Evolutionary conservation across 2,797 vertebrate species (phyloP).

Genomic region (Etheostoma perlongum): DNA sequence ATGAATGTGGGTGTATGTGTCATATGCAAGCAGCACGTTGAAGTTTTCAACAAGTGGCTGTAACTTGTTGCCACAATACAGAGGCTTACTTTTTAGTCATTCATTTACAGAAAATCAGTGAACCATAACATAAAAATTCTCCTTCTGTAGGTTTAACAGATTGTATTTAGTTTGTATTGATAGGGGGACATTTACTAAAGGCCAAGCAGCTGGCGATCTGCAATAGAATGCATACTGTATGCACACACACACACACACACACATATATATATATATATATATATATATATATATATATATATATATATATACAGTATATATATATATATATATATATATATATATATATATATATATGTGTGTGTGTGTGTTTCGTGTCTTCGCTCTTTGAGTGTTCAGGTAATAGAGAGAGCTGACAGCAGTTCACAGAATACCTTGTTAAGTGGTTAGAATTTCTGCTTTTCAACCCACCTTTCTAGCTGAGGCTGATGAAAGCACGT

Average conservation of each 20-base stretch:
- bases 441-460: conserved; percentile 32
- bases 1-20: too few relatives aligned
- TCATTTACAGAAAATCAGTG: too few relatives aligned
- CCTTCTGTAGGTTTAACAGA: not conserved
- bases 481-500: not conserved
- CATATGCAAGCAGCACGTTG: too few relatives aligned
- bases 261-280: too few relatives aligned
- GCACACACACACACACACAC: too few relatives aligned
- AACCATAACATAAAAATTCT: not conserved
- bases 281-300: not conserved
- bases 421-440: conserved; percentile 44
- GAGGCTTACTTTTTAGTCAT: too few relatives aligned
- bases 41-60: too few relatives aligned
- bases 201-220: conserved; percentile 22
- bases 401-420: conserved; percentile 28
- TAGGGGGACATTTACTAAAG: conserved; percentile 25
- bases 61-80: too few relatives aligned
- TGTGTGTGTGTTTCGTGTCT: conserved; percentile 12
- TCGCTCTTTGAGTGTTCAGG: not conserved
- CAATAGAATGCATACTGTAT: not conserved
- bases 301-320: too few relatives aligned
- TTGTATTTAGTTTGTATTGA: not conserved
- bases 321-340: not conserved
- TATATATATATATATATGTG: not conserved
- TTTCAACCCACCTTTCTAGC: conserved; percentile 24